Base-by-base conservation (phyloP, 2,113 vertebrate species). In the Pluvialis apricaria region DNA sequence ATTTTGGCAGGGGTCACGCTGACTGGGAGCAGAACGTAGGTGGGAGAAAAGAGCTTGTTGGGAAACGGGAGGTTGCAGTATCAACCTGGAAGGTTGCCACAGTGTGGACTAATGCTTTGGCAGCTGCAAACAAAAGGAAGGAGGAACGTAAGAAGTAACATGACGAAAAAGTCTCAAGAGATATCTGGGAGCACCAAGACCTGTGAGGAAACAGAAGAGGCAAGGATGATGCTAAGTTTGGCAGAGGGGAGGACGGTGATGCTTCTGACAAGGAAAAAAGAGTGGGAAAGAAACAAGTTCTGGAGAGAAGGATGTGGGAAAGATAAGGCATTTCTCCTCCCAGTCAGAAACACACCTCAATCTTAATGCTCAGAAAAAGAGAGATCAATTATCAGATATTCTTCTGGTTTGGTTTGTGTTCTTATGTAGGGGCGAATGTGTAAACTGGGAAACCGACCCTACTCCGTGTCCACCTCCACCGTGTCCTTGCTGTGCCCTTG, bases 11-110 rank as follows among this genome's bases (percentile, higher is more conserved):
- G 64, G 88, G 71, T 90, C 82, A 31, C 34, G 68, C 60, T 94
- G 72, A 83, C 54, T 62, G 45, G 64, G 73, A 95, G 44, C n/a
- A 88, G 58, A 90, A 90, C 0, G 16, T 70, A 94, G 96, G 93
- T 96, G 88, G 68, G 60, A 94, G n/a, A 88, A 94, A 83, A 85
- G 66, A 91, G 71, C 49, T 77, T 57, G 38, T 62, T 97, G 84
- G 78, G 93, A 92, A 97, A 96, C 0, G 2, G 20, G 29, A 95
- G 84, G 75, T 91, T 97, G 89, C 94, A 80, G 81, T 92, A 92
- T 60, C 91, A 95, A 88, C 91, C 70, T 97, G 96, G 96, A 95
- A 80, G 55, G 49, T 64, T 95, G 95, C 96, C 94, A 91, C 38
- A 85, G 38, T 32, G 62, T 88, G 75, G 87, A 95, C 92, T 97